These are phyloP conservation scores for Balanococcus diminutus DNA, from an alignment of 2,888 invertebrate species.

Conservation along the genomic window DNA sequence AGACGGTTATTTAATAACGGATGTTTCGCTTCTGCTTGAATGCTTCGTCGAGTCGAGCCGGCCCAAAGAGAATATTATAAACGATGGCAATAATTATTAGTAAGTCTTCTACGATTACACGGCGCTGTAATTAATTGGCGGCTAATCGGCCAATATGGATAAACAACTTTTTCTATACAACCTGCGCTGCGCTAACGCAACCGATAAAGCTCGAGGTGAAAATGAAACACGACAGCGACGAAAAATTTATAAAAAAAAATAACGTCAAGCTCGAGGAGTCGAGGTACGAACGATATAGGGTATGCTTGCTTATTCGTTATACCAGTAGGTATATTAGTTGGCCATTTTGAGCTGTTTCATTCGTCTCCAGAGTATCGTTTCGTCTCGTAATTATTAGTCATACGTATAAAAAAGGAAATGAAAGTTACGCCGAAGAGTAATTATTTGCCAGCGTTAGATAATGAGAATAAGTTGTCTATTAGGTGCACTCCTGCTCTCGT, in stretches of 20 bases:
- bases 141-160: constrained; percentile 18
- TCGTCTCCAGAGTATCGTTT: background rate
- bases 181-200: background rate
- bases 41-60: background rate
- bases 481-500: background rate
- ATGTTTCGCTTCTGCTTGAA: background rate
- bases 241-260: background rate
- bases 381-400: constrained; percentile 17
- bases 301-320: background rate
- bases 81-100: background rate
- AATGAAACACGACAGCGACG: background rate
- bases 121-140: constrained; percentile 7
- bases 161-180: constrained; percentile 3
- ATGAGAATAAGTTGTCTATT: constrained; percentile 5
- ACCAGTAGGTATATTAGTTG: background rate
- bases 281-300: background rate
- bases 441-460: constrained; percentile 5
- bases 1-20: background rate
- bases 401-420: constrained; percentile 19
- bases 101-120: background rate
- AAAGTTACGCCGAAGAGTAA: constrained; percentile 4
- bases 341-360: constrained; percentile 5
- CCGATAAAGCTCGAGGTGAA: constrained; percentile 14
- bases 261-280: background rate
- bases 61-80: background rate